phyloP scores from a whole-genome alignment of 2,888 invertebrate genomes.

The Stenolophus ochropezus region DNA sequence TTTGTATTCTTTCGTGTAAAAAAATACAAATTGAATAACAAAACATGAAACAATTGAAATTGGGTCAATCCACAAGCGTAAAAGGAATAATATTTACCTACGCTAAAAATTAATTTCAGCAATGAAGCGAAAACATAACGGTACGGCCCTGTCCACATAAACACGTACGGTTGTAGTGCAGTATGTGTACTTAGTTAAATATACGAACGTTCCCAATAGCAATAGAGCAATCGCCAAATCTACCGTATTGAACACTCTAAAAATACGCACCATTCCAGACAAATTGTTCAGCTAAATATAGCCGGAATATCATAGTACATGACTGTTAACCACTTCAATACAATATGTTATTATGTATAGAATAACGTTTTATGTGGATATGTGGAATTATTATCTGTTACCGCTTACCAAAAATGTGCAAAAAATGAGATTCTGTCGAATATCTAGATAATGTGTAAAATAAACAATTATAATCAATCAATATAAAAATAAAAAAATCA shows the following conservation, averaged over 20 bases:
- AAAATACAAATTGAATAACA: not conserved
- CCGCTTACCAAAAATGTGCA: too few species aligned
- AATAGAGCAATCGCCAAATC: slow-evolving; percentile 37
- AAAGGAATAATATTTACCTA: slow-evolving; percentile 7
- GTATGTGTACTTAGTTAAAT: slow-evolving; percentile 2
- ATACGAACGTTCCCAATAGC: slow-evolving; percentile 8
- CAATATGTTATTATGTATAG: not conserved
- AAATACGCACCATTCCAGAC: slow-evolving; percentile 30
- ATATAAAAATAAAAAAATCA: too few species aligned
- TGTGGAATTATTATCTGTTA: too few species aligned
- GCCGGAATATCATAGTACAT: not conserved
- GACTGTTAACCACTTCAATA: not conserved
- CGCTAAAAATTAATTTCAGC: slow-evolving; percentile 18
- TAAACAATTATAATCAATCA: too few species aligned
- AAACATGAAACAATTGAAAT: not conserved
- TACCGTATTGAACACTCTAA: slow-evolving; percentile 36
- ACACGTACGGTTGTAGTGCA: not conserved
- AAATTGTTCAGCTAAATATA: slow-evolving; percentile 23
- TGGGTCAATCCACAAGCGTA: slow-evolving; percentile 18
- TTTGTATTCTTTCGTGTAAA: not conserved
- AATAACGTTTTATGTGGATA: too few species aligned
- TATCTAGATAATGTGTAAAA: too few species aligned
- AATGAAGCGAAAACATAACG: not conserved
- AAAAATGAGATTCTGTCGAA: too few species aligned
- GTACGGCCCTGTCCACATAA: not conserved